Conservation (phyloP, 2,113 vertebrate genomes). For the Tiliqua scincoides region DNA sequence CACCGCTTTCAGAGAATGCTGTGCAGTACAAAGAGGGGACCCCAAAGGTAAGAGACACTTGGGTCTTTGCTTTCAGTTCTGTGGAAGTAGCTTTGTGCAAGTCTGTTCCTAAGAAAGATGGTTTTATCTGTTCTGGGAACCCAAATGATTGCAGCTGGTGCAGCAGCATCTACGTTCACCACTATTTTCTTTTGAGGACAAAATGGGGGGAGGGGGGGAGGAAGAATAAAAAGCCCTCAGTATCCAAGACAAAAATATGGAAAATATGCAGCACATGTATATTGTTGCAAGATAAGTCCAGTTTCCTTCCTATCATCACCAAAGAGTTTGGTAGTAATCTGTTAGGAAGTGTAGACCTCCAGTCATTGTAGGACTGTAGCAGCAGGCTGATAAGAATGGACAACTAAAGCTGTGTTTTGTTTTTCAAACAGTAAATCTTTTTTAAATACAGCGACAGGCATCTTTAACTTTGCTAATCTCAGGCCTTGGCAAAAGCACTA, state of each 20-base stretch:
- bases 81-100: slow-evolving; percentile 54
- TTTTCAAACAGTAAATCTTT: slow-evolving; percentile 66
- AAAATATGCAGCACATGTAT: slow-evolving; percentile 11
- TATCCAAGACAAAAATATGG: slow-evolving; percentile 27
- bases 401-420: slow-evolving; percentile 64
- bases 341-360: slow-evolving; percentile 57
- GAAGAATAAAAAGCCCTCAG: slow-evolving; percentile 27
- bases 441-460: slow-evolving; percentile 68
- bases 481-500: slow-evolving; percentile 80
- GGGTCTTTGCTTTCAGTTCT: slow-evolving; percentile 49
- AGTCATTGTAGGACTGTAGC: slow-evolving; percentile 66
- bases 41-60: slow-evolving; percentile 61
- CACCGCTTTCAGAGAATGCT: slow-evolving; percentile 50
- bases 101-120: slow-evolving; percentile 55
- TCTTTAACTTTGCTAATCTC: slow-evolving; percentile 79
- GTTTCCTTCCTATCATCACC: slow-evolving; percentile 66
- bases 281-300: slow-evolving; percentile 54
- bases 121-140: slow-evolving; percentile 68
- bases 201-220: slow-evolving; percentile 22
- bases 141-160: slow-evolving; percentile 65
- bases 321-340: slow-evolving; percentile 63
- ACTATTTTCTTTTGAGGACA: slow-evolving; percentile 49
- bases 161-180: slow-evolving; percentile 61
- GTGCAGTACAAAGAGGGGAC: slow-evolving; percentile 48
- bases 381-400: slow-evolving; percentile 56